These are phyloP conservation scores for Urocolius indicus DNA, from an alignment of 2,113 vertebrate species.

Conservation along the genomic window DNA sequence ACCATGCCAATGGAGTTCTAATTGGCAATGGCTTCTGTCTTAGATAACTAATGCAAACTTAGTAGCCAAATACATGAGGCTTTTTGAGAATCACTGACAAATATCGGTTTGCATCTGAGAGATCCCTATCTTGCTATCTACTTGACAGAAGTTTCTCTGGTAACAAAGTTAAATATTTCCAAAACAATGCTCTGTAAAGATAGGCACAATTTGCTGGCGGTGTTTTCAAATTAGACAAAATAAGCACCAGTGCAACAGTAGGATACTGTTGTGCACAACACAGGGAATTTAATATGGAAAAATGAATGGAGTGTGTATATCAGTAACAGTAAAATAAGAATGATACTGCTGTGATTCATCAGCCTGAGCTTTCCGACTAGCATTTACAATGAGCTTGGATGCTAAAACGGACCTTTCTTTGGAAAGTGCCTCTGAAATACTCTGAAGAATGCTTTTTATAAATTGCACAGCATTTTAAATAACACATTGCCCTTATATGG, in stretches of 20 bases:
- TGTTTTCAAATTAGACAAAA: conserved; percentile 51
- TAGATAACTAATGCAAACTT: conserved; percentile 32
- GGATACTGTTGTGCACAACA: conserved; percentile 5
- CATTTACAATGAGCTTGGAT: neutral
- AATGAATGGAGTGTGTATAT: neutral
- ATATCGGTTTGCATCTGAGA: neutral
- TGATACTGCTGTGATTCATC: neutral
- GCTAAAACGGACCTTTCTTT: conserved; percentile 36
- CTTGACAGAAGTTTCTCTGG: conserved; percentile 50
- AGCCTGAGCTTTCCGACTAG: neutral
- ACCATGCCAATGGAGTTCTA: neutral
- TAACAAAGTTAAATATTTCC: conserved; percentile 69
- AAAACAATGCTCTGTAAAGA: conserved; percentile 59
- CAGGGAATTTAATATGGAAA: conserved; percentile 3
- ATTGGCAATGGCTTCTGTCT: conserved; percentile 13
- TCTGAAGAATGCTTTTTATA: conserved; percentile 37
- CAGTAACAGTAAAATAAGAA: conserved; percentile 13
- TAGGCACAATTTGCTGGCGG: conserved; percentile 3
- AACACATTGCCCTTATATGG: neutral
- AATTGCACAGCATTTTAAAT: conserved; percentile 25
- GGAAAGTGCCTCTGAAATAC: conserved; percentile 12
- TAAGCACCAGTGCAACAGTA: conserved; percentile 21
- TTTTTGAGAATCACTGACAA: conserved; percentile 46
- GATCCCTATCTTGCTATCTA: conserved; percentile 21
- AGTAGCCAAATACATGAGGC: neutral